phyloP scores from a whole-genome alignment of 2,113 vertebrate genomes.

The Sporophila hypoxantha region DNA sequence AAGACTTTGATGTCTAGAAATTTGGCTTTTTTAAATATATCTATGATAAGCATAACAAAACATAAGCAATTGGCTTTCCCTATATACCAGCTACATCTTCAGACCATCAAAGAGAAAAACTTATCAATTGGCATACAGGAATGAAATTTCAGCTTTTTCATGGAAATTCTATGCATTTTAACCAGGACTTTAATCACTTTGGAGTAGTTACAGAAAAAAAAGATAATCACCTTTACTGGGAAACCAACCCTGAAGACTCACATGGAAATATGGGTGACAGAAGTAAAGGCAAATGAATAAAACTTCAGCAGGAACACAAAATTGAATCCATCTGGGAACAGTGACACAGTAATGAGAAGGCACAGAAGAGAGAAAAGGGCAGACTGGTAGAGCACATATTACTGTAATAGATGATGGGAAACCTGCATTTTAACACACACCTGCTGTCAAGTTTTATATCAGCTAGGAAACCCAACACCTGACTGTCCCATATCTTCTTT shows the following conservation, averaged over 20 bases:
- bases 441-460: neutral
- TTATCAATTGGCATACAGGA: neutral
- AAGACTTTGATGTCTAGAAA: neutral
- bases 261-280: neutral
- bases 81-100: neutral
- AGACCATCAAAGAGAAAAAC: neutral
- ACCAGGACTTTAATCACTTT: neutral
- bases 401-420: neutral
- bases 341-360: neutral
- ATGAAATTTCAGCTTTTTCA: neutral
- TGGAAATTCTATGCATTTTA: slow-evolving; percentile 24
- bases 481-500: neutral
- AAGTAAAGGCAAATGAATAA: neutral
- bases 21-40: neutral
- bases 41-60: neutral
- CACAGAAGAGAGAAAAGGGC: neutral
- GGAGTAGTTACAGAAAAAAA: neutral
- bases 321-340: neutral
- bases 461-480: neutral
- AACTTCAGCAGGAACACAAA: slow-evolving; percentile 3
- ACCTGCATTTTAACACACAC: neutral
- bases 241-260: neutral
- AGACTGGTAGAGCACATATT: neutral
- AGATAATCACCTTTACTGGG: neutral
- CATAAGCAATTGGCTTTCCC: neutral